These are phyloP conservation scores for Bombus polaris DNA, from an alignment of 1,140 invertebrate genomes.

Conservation along the genomic window DNA sequence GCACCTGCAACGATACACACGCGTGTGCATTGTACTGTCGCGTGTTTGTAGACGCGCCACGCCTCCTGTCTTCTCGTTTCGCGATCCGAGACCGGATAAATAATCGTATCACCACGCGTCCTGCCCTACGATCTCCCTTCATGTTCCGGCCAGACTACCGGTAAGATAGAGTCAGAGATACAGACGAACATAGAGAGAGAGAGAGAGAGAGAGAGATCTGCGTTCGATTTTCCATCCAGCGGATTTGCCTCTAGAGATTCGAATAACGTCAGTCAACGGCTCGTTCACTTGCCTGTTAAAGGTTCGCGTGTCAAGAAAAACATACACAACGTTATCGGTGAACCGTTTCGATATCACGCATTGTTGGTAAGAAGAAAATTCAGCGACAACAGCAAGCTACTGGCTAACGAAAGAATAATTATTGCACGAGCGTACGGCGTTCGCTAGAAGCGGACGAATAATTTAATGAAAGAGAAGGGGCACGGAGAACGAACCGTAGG, in stretches of 20 bases:
- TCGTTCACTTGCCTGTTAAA: not conserved
- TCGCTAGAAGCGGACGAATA: not conserved
- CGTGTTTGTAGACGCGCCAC: conserved; percentile 24
- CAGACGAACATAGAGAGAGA: not conserved
- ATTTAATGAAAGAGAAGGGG: not conserved
- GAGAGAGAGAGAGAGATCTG: not conserved
- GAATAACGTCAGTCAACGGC: conserved; percentile 2
- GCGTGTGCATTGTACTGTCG: not conserved
- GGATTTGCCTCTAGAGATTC: conserved; percentile 3
- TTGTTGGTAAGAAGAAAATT: not conserved
- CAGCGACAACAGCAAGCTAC: not conserved
- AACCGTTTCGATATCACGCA: conserved; percentile 22
- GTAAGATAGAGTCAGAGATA: not conserved
- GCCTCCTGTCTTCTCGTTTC: conserved; percentile 36
- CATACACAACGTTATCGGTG: conserved; percentile 15
- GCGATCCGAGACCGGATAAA: conserved; percentile 30
- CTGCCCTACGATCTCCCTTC: not conserved
- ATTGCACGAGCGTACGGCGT: not conserved
- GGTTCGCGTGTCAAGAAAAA: not conserved
- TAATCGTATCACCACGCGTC: conserved; percentile 5
- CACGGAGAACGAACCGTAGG: too few species aligned
- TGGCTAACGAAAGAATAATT: not conserved
- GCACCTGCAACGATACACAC: conserved; percentile 55
- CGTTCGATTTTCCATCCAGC: not conserved
- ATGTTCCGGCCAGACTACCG: too few species aligned